Conservation (phyloP, 2,888 invertebrate species). For the Sicus ferrugineus region DNA sequence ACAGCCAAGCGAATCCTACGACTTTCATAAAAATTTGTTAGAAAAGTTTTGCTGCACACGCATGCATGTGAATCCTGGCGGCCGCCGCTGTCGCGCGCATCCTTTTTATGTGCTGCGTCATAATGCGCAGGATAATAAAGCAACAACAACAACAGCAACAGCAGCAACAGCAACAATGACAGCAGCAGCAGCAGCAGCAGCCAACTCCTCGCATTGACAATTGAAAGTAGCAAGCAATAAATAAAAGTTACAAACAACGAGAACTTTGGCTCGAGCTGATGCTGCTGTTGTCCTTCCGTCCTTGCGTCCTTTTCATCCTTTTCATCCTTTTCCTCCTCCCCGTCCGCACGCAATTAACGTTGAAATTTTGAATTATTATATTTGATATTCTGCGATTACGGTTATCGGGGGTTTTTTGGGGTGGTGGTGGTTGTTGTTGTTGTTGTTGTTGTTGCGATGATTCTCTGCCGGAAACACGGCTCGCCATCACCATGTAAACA, state of each 20-base stretch:
- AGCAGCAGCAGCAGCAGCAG: constrained; percentile 5
- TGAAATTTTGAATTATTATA: constrained; percentile 25
- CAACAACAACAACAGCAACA: constrained; percentile 23
- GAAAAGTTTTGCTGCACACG: constrained; percentile 25
- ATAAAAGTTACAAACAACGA: constrained; percentile 27
- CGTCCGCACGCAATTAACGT: constrained; percentile 27
- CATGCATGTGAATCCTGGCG: not conserved
- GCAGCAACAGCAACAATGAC: constrained; percentile 1
- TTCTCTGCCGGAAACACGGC: constrained; percentile 1
- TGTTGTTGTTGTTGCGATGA: not conserved
- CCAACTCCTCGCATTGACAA: constrained; percentile 14
- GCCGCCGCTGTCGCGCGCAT: not conserved
- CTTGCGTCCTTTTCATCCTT: too few species aligned
- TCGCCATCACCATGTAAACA: constrained; percentile 22
- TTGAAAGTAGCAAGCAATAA: constrained; percentile 26
- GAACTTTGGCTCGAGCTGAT: not conserved
- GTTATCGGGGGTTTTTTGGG: not conserved
- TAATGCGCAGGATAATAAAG: constrained; percentile 34
- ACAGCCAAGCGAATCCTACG: too few species aligned
- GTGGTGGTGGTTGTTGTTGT: not conserved
- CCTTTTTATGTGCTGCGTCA: constrained; percentile 24
- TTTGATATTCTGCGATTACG: constrained; percentile 5
- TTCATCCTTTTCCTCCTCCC: too few species aligned
- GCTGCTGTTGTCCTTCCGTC: not conserved
- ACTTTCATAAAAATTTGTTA: constrained; percentile 24